phyloP scores from a whole-genome alignment of 2,888 invertebrate species.

The Stenoptilia bipunctidactyla region DNA sequence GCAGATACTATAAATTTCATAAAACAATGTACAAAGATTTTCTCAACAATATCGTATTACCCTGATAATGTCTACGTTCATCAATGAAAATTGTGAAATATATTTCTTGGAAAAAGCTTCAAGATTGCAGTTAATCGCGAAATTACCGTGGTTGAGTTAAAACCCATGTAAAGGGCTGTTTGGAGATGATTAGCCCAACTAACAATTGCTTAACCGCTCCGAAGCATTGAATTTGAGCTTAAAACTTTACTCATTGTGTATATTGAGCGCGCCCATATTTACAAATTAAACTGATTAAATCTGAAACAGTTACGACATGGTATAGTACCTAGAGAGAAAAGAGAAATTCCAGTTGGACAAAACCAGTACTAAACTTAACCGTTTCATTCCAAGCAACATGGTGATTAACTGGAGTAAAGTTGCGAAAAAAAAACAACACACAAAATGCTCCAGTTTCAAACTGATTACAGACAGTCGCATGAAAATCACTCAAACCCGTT shows the following conservation, averaged over 20 bases:
- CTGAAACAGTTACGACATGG: slow-evolving; percentile 1
- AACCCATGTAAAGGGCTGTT: slow-evolving; percentile 26
- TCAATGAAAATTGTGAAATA: slow-evolving; percentile 3
- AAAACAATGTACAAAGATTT: no score
- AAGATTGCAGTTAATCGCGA: slow-evolving; percentile 28
- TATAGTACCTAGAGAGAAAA: no score
- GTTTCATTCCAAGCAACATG: no score
- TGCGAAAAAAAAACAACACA: neutral
- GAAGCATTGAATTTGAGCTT: no score
- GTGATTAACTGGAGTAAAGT: neutral
- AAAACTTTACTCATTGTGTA: no score
- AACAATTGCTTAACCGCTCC: slow-evolving; percentile 39
- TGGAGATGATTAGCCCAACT: slow-evolving; percentile 35
- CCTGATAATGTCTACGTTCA: neutral
- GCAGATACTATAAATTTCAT: no score
- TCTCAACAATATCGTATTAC: slow-evolving; percentile 1
- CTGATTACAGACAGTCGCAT: slow-evolving; percentile 1
- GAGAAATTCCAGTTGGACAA: no score
- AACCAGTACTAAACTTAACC: no score
- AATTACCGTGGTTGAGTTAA: slow-evolving; percentile 30
- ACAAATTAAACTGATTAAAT: no score
- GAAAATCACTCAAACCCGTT: slow-evolving; percentile 1
- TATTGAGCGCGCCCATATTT: no score
- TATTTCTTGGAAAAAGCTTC: slow-evolving; percentile 1
- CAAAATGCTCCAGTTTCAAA: neutral